A percentile compares a stretch with the other conserved stretches of the same genome.
Evolutionary conservation across 1,140 invertebrate genomes (phyloP).

Genomic region (Hypsibius dujardini): DNA sequence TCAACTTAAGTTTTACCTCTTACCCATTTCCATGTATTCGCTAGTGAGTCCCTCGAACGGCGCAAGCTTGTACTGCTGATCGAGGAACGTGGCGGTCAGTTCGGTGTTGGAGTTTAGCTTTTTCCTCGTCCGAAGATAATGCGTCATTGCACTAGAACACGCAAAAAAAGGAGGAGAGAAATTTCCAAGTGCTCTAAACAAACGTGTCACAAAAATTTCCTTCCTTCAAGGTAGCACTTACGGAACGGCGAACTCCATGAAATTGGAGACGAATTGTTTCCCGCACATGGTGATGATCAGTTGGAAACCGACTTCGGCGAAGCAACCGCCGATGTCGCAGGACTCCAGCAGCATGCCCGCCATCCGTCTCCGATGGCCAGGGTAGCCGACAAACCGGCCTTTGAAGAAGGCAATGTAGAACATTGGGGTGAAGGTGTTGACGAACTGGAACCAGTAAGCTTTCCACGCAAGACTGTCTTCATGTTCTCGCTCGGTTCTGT

Average conservation of each 20-base stretch:
- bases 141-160: not conserved
- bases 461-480: constrained; percentile 65
- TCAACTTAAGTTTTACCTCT: no score
- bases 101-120: not conserved
- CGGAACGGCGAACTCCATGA: constrained; percentile 54
- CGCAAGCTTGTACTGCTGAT: constrained; percentile 9
- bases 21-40: constrained; percentile 74
- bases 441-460: constrained; percentile 68
- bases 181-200: not conserved
- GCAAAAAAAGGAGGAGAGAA: no score
- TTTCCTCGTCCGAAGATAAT: no score
- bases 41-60: constrained; percentile 41
- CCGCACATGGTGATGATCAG: constrained; percentile 67
- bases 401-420: constrained; percentile 73
- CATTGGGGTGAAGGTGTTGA: constrained; percentile 67
- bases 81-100: not conserved
- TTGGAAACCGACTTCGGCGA: constrained; percentile 63
- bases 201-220: not conserved
- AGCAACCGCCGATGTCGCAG: constrained; percentile 59
- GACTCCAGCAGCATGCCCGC: constrained; percentile 25
- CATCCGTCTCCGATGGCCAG: constrained; percentile 37
- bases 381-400: constrained; percentile 57
- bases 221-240: constrained; percentile 29
- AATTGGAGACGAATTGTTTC: constrained; percentile 59
- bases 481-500: constrained; percentile 62